These are phyloP conservation scores for Agrochola litura DNA, from an alignment of 2,888 invertebrate species.

Conservation along the genomic window DNA sequence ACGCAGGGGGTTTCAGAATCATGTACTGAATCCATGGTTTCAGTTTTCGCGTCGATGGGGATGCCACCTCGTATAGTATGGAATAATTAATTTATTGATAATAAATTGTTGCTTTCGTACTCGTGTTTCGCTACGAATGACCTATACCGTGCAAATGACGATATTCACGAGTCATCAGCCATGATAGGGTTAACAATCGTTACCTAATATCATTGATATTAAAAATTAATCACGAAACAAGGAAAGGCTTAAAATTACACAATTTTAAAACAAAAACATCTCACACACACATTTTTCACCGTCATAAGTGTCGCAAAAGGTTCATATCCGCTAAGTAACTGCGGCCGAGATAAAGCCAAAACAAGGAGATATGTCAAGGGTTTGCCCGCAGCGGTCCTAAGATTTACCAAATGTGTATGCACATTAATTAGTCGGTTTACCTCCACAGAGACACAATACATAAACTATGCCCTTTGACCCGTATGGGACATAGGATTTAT, in stretches of 20 bases:
- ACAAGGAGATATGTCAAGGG: conserved; percentile 16
- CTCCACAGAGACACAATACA: conserved; percentile 54
- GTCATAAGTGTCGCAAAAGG: conserved; percentile 10
- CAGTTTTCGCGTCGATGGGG: too few relatives aligned
- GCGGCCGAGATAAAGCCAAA: conserved; percentile 10
- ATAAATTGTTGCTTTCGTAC: too few relatives aligned
- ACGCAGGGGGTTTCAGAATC: too few relatives aligned
- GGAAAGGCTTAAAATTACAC: neutral
- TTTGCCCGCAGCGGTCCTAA: conserved; percentile 23
- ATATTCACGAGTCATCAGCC: too few relatives aligned
- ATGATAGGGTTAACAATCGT: neutral
- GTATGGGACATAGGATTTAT: conserved; percentile 57
- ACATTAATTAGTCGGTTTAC: conserved; percentile 63
- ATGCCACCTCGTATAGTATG: too few relatives aligned
- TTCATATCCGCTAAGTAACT: conserved; percentile 4
- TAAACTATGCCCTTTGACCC: conserved; percentile 65
- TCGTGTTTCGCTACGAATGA: too few relatives aligned
- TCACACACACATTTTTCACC: neutral
- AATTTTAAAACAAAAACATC: neutral
- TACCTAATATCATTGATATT: neutral
- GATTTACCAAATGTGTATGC: conserved; percentile 53
- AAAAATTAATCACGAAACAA: neutral
- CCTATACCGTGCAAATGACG: too few relatives aligned
- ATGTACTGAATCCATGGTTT: too few relatives aligned
- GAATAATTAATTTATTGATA: too few relatives aligned